Percentiles rank a stretch among this genome's conserved stretches.
These are phyloP conservation scores for Emydura subglobosa DNA, from an alignment of 2,113 vertebrate species.

Conservation along the genomic window DNA sequence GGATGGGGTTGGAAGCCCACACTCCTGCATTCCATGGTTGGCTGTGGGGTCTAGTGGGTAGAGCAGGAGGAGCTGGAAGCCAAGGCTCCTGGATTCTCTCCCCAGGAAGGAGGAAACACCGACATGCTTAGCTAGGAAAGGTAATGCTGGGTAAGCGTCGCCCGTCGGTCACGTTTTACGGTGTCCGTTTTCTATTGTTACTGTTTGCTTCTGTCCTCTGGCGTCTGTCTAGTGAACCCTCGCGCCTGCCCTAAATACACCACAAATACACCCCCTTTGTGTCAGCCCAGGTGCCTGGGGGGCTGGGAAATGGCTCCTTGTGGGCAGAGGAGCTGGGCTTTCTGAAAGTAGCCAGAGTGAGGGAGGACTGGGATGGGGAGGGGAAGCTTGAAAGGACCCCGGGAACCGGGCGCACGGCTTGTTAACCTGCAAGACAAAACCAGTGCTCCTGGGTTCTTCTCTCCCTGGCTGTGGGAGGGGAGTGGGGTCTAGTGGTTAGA, in stretches of 20 bases:
- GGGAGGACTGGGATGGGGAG: background rate
- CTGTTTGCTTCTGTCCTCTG: background rate
- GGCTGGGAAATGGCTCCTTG: background rate
- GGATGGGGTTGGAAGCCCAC: background rate
- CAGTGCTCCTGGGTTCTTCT: too few species aligned
- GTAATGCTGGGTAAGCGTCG: background rate
- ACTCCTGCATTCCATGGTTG: too few species aligned
- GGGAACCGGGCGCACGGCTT: background rate
- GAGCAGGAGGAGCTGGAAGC: background rate
- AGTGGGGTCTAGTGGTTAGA: too few species aligned
- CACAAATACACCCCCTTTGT: too few species aligned
- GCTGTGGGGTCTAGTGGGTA: too few species aligned
- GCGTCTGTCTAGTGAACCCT: background rate
- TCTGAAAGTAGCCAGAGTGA: background rate
- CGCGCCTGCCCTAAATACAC: background rate
- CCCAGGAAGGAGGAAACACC: accelerated
- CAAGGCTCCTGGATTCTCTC: background rate
- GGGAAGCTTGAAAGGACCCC: background rate
- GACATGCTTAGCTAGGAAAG: background rate
- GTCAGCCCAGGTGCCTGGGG: accelerated
- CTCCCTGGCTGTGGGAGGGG: too few species aligned
- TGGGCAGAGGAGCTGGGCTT: background rate
- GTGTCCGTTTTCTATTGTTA: background rate
- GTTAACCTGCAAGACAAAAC: too few species aligned
- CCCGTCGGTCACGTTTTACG: background rate